Evolutionary conservation across 2,888 invertebrate species (phyloP).

Genomic region (Lasioglossum vierecki): DNA sequence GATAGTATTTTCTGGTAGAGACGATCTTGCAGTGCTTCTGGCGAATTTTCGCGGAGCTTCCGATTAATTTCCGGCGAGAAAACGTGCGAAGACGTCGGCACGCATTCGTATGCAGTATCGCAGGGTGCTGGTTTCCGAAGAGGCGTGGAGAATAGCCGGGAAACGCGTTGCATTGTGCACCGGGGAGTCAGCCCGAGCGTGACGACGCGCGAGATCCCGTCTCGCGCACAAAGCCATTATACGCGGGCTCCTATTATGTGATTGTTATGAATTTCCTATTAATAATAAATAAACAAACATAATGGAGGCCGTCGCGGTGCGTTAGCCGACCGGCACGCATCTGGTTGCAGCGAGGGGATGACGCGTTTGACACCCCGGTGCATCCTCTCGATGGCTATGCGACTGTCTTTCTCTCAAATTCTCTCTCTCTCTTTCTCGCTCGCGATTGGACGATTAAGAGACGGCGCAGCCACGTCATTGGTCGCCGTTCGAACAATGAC

Average conservation of each 20-base stretch:
- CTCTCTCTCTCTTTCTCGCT: slow-evolving; percentile 11
- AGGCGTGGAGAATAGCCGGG: slow-evolving; percentile 77
- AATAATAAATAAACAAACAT: slow-evolving; percentile 84
- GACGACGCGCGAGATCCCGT: slow-evolving; percentile 71
- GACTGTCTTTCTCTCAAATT: background rate
- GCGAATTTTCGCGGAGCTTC: background rate
- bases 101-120: slow-evolving; percentile 25
- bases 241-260: slow-evolving; percentile 77
- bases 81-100: slow-evolving; percentile 18
- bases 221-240: slow-evolving; percentile 62
- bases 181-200: slow-evolving; percentile 71
- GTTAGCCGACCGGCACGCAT: slow-evolving; percentile 79
- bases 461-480: slow-evolving; percentile 52
- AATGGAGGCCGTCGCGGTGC: slow-evolving; percentile 81
- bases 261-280: slow-evolving; percentile 84
- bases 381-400: slow-evolving; percentile 13
- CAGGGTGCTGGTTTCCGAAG: slow-evolving; percentile 49
- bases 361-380: slow-evolving; percentile 37
- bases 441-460: slow-evolving; percentile 53
- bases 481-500: slow-evolving; percentile 67
- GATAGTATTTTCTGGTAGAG: background rate
- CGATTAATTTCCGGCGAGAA: slow-evolving; percentile 53
- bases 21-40: background rate
- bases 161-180: slow-evolving; percentile 65
- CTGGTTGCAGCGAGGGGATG: slow-evolving; percentile 73